Conservation (phyloP, 2,113 vertebrate species). For the human region DNA sequence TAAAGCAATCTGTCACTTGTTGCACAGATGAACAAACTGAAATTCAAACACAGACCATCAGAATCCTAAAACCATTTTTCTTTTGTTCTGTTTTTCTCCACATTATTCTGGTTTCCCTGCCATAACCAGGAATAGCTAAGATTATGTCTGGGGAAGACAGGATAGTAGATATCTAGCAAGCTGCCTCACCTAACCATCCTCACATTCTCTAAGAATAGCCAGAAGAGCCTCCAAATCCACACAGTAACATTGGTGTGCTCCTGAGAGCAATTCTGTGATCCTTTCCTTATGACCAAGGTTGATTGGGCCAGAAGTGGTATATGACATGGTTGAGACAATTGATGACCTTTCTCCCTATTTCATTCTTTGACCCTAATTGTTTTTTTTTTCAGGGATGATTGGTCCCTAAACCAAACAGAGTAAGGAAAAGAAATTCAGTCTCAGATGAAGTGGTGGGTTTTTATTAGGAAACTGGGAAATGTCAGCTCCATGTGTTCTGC, state of each 20-base stretch:
- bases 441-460: not conserved
- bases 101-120: not conserved
- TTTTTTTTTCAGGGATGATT: not conserved
- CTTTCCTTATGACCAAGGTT: not conserved
- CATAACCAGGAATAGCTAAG: not conserved
- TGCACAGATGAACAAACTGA: not conserved
- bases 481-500: not conserved
- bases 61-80: not conserved
- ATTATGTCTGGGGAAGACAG: not conserved
- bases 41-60: not conserved
- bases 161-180: no score
- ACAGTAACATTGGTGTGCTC: not conserved
- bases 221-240: not conserved
- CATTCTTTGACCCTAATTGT: not conserved
- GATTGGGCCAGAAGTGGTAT: not conserved
- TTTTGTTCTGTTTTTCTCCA: not conserved
- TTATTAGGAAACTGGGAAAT: not conserved
- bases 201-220: not conserved
- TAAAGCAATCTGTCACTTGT: not conserved
- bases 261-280: not conserved
- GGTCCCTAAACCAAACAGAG: not conserved
- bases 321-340: not conserved
- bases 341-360: not conserved
- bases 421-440: not conserved
- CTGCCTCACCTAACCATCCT: not conserved